Evolutionary conservation across 1,140 invertebrate species (phyloP).

Genomic region (Orius laevigatus): DNA sequence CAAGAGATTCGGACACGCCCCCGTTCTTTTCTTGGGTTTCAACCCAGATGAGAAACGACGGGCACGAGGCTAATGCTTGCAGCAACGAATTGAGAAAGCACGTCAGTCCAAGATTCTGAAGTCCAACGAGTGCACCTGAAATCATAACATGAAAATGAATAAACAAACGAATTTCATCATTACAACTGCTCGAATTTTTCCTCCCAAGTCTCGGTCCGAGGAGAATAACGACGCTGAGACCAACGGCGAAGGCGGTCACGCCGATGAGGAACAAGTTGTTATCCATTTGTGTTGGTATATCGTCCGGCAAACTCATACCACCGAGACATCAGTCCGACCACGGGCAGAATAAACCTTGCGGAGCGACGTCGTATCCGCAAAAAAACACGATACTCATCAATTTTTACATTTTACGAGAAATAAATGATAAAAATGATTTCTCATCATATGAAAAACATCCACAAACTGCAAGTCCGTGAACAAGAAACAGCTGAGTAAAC

Average conservation of each 20-base stretch:
- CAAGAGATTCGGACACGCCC: slow-evolving; percentile 41
- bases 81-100: slow-evolving; percentile 76
- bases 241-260: slow-evolving; percentile 34
- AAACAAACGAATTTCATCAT: not conserved
- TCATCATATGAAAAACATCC: too few species aligned
- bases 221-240: slow-evolving; percentile 57
- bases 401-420: too few species aligned
- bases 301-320: too few species aligned
- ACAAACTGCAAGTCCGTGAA: too few species aligned
- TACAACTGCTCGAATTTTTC: slow-evolving; percentile 21
- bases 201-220: slow-evolving; percentile 50
- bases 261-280: slow-evolving; percentile 16
- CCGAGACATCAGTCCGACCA: too few species aligned
- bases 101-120: slow-evolving; percentile 70
- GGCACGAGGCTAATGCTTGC: slow-evolving; percentile 66
- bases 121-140: slow-evolving; percentile 52
- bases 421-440: too few species aligned
- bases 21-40: slow-evolving; percentile 40
- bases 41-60: slow-evolving; percentile 67
- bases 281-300: too few species aligned
- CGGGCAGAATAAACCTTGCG: too few species aligned
- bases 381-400: too few species aligned
- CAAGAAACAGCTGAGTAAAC: too few species aligned
- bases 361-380: too few species aligned
- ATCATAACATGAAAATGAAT: slow-evolving; percentile 14